Evolutionary conservation across 2,797 vertebrate genomes (phyloP).

Genomic region (Alca torda): DNA sequence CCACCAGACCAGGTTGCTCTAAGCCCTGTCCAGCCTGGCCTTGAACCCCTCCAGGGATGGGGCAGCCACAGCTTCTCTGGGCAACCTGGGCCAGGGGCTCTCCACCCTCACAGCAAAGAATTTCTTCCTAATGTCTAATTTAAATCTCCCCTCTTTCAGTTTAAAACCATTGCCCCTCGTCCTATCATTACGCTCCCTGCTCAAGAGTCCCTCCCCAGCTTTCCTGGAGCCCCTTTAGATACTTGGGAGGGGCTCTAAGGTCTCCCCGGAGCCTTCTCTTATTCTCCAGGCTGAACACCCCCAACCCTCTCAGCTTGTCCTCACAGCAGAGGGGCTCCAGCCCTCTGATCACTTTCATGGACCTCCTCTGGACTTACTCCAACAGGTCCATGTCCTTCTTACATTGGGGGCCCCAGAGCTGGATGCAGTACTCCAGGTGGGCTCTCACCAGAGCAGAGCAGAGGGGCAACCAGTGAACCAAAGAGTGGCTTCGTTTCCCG

Average conservation of each 20-base stretch:
- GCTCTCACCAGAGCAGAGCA: background rate
- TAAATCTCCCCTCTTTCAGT: background rate
- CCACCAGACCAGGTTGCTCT: background rate
- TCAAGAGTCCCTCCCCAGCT: background rate
- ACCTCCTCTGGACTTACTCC: background rate
- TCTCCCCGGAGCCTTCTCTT: background rate
- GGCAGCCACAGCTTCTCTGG: background rate
- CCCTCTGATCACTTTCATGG: background rate
- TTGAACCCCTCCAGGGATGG: background rate
- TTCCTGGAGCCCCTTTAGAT: background rate
- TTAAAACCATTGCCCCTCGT: background rate
- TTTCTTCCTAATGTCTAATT: background rate
- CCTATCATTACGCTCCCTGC: too few relatives aligned
- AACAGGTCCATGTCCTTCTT: background rate
- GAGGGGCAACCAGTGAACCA: background rate
- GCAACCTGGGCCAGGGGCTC: background rate
- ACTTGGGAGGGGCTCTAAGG: background rate
- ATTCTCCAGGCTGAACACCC: background rate
- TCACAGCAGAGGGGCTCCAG: background rate
- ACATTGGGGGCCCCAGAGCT: background rate
- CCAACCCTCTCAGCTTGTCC: background rate
- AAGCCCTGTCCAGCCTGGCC: background rate
- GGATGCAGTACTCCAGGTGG: background rate
- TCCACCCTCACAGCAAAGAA: background rate
- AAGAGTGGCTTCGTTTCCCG: background rate